Conservation (phyloP, 2,113 vertebrate species). For the Cairina moschata region DNA sequence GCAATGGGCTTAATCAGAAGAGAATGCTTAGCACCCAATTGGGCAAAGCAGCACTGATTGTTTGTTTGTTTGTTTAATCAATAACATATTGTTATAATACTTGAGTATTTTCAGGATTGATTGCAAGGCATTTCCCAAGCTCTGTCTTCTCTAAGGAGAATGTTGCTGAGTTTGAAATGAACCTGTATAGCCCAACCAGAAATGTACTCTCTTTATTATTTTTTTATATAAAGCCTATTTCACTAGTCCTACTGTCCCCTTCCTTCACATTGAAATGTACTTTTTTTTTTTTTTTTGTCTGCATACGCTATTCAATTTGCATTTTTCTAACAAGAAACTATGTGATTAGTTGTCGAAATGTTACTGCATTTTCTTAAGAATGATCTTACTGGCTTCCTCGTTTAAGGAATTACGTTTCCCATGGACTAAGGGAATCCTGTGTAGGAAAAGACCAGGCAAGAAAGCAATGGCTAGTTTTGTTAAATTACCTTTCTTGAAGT, state of each 20-base stretch:
- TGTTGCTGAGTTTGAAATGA: neutral
- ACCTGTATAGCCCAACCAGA: neutral
- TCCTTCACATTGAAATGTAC: neutral
- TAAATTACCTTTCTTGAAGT: neutral
- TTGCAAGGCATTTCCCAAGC: neutral
- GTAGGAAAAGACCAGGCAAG: neutral
- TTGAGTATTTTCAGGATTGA: neutral
- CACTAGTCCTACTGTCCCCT: neutral
- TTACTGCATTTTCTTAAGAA: neutral
- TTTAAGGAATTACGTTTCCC: neutral
- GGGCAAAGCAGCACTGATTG: neutral
- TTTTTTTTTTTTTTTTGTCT: neutral
- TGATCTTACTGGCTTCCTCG: neutral
- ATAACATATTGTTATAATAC: neutral
- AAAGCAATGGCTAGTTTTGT: neutral
- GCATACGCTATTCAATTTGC: neutral
- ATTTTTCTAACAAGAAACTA: constrained; percentile 54
- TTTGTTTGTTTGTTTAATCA: neutral
- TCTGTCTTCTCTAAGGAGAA: neutral
- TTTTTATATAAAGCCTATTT: neutral
- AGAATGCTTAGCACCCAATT: neutral
- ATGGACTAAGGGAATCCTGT: accelerated
- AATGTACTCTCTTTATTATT: neutral
- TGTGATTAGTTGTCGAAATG: constrained; percentile 29
- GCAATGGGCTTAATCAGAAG: neutral